Base-by-base conservation (phyloP, 1,140 invertebrate species). In the Drosophila paulistorum region DNA sequence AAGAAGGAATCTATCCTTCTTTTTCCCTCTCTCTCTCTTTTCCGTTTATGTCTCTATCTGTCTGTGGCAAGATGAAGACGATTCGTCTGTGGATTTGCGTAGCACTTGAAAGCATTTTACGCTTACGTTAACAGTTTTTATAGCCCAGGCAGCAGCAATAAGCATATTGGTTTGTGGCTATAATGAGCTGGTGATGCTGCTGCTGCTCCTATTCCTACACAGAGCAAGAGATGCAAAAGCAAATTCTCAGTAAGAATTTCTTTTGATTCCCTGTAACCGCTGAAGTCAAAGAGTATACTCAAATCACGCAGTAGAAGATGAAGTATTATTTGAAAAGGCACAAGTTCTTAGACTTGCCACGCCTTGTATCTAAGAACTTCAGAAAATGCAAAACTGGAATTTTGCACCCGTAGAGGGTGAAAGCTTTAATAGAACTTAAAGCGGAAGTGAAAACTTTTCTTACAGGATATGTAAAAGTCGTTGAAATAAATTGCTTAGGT, bases 111-210 rank as follows among this genome's bases (percentile, higher is more conserved):
- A 87, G 83, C 83, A 87, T 89, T 87, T 87, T 80, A 87, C 83
- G 83, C 83, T 87, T 87, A 83, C 83, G 83, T 83, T 89, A 83
- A 87, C 84, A 89, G 84, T 87, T 87, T 87, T 87, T 87, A 87
- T 87, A 67, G 84, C 83, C 79, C 65, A 57, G 66, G 51, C 45
- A 61, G 65, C 82, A 71, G 83, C 79, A 86, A 87, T 89, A 87
- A 89, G 83, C 83, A 87, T 87, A 87, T 87, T 87, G 83, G 84
- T 87, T 87, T 89, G 83, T 83, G 83, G 83, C 70, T 77, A 77
- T 87, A 87, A 87, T 87, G 79, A 87, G 83, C 83, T 87, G 39
- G 65, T 59, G 74, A 39, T 60, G 51, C 60, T 23, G 39, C 60
- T 23, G 39, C 68, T 57, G 20, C 41, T 10, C 11, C 37, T 20